Percentiles rank a stretch among this genome's conserved stretches.
Conservation (phyloP, 2,113 vertebrate species). For the Brienomyrus brachyistius region DNA sequence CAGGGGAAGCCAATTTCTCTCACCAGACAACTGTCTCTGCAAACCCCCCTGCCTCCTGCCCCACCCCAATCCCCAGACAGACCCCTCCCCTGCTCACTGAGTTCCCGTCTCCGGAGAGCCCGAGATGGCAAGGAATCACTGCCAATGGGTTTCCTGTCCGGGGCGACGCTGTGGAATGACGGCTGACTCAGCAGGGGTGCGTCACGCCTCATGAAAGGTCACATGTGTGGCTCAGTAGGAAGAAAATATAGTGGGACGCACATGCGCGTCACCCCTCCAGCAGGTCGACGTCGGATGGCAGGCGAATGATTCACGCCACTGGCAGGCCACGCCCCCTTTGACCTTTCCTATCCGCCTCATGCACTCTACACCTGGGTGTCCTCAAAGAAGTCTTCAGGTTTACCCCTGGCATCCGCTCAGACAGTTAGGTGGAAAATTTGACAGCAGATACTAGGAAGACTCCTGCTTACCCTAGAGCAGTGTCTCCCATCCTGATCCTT, state of each 20-base stretch:
- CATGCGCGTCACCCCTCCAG: not conserved
- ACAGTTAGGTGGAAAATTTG: too few relatives aligned
- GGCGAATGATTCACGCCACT: not conserved
- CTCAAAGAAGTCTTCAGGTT: not conserved
- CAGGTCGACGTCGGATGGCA: not conserved
- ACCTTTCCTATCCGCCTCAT: not conserved
- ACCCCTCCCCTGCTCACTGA: not conserved
- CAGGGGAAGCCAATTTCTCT: not conserved
- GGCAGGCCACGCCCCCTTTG: not conserved
- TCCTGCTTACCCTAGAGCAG: too few relatives aligned
- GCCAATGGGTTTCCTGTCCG: not conserved
- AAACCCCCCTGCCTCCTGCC: not conserved
- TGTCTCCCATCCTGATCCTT: not conserved
- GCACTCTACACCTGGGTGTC: not conserved
- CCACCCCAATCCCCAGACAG: not conserved
- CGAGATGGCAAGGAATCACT: not conserved
- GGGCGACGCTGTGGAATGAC: not conserved
- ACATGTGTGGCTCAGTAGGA: not conserved
- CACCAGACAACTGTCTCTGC: not conserved
- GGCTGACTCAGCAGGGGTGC: not conserved
- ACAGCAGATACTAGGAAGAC: too few relatives aligned
- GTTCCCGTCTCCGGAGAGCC: not conserved
- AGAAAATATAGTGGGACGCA: not conserved
- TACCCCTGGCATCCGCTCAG: too few relatives aligned
- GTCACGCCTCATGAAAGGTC: not conserved